These are phyloP conservation scores for Eilema depressum DNA, from an alignment of 2,888 invertebrate genomes.

Conservation along the genomic window DNA sequence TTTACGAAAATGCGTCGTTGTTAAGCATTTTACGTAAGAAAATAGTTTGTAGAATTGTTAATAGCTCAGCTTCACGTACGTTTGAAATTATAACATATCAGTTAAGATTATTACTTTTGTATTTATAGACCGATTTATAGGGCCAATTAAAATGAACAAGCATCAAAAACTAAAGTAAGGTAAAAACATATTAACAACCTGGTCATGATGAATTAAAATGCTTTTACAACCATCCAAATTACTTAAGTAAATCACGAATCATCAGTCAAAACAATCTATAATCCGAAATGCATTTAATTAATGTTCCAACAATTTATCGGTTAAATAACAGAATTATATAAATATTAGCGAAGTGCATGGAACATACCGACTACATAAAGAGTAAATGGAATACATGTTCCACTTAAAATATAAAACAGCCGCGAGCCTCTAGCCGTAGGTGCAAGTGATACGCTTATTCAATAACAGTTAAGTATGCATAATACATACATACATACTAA, in stretches of 20 bases:
- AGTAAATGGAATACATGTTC: constrained; percentile 61
- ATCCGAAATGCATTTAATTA: constrained; percentile 38
- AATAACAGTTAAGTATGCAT: not conserved
- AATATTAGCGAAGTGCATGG: constrained; percentile 59
- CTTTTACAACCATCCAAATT: not conserved
- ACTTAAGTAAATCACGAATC: constrained; percentile 5
- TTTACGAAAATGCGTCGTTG: constrained; percentile 7
- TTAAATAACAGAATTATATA: constrained; percentile 45
- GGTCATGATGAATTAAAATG: not conserved
- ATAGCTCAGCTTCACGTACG: not conserved
- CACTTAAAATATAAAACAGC: constrained; percentile 66
- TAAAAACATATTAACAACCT: not conserved
- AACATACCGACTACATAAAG: constrained; percentile 51
- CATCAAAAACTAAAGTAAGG: no score
- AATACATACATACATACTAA: not conserved
- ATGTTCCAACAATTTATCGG: constrained; percentile 44
- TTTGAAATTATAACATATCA: no score
- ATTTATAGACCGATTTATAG: no score
- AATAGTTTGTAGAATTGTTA: not conserved
- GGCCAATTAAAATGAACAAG: no score
- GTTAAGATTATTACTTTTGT: no score
- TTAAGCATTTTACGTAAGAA: not conserved
- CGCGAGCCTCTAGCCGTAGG: constrained; percentile 50
- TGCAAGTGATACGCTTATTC: constrained; percentile 39
- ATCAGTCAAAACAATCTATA: constrained; percentile 29